Evolutionary conservation across 2,888 invertebrate species (phyloP), one percentile per base, ranked within the genome.

Genomic region (Harpalus rubripes): DNA sequence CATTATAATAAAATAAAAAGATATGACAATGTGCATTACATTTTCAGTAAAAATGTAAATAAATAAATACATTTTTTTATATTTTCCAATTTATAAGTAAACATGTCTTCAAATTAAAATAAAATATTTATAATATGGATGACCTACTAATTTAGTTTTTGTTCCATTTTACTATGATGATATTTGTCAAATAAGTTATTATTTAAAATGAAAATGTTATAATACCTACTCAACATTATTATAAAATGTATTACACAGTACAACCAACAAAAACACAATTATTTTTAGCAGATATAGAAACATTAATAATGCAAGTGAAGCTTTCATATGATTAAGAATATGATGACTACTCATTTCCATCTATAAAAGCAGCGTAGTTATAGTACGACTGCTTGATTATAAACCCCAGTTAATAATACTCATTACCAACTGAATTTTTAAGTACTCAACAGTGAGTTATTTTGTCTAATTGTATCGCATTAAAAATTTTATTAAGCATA

Each of bases 351-450:
- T 59, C 56, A 12, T 58, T 58, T 52, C 7, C 44, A 32, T 32
- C 18, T 44, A 76, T 44, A 76, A 12, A 59, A 56, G 18, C 16
- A 59, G 5, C 32, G 32, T 32, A 32, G 32, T 12, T 12, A n/a
- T n/a, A 10, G 10, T 52, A 52, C 44, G 44, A 61, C 56, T 80
- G 15, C 68, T 5, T 68, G 68, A 68, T 68, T n/a, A 68, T 39
- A n/a, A 32, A 32, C 15, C 39, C 68, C 15, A 26, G 39, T 68
- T 68, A 68, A 79, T 59, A 79, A 79, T 58, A 58, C 32, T 56
- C 72, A 82, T 82, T 82, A 82, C 58, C 72, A 39, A 82, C 7
- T 82, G 58, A 82, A 58, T 72, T 72, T 72, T 72, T 58, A 82
- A 72, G 72, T 59, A 74, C 7, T 82, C 76, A 52, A 76, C 52